Conservation (phyloP, 37 sponge, comb jelly and placozoan species). For the Crambe crambe region DNA sequence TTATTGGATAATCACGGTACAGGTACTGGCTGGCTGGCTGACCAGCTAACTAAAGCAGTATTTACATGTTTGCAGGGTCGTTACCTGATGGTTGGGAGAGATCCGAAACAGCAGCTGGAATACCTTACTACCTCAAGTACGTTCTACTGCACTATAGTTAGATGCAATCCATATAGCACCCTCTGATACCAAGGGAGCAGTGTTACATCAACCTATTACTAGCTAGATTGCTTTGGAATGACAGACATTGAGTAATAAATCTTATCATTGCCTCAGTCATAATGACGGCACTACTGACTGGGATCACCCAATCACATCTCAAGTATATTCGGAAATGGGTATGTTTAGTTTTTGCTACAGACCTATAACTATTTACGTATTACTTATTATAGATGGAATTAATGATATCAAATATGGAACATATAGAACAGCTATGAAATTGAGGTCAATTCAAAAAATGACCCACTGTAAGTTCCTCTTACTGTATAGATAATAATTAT, state of each 20-base stretch:
- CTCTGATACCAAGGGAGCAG: not conserved
- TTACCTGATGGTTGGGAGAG: conserved; percentile 77
- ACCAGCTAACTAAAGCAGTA: not conserved
- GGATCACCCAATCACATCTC: conserved; percentile 70
- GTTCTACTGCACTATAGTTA: not conserved
- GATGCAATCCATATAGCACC: not conserved
- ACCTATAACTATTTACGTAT: too few species aligned
- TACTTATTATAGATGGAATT: conserved; percentile 69
- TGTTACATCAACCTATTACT: too few species aligned
- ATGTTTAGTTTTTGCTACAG: not conserved
- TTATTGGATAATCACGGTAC: too few species aligned
- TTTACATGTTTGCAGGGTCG: not conserved
- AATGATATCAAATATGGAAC: conserved; percentile 78
- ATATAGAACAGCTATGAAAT: conserved; percentile 91
- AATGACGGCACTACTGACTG: conserved; percentile 60
- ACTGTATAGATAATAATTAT: not conserved
- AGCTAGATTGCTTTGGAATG: too few species aligned
- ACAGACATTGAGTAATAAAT: not conserved
- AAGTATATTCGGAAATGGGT: conserved; percentile 48
- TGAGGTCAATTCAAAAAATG: conserved; percentile 71
- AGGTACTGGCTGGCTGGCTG: too few species aligned
- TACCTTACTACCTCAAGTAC: conserved; percentile 89
- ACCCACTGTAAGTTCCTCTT: conserved; percentile 54
- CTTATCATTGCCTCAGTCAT: conserved; percentile 39
- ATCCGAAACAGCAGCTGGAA: conserved; percentile 63